Conservation (phyloP, 1,140 invertebrate genomes). For the Euura lappo region DNA sequence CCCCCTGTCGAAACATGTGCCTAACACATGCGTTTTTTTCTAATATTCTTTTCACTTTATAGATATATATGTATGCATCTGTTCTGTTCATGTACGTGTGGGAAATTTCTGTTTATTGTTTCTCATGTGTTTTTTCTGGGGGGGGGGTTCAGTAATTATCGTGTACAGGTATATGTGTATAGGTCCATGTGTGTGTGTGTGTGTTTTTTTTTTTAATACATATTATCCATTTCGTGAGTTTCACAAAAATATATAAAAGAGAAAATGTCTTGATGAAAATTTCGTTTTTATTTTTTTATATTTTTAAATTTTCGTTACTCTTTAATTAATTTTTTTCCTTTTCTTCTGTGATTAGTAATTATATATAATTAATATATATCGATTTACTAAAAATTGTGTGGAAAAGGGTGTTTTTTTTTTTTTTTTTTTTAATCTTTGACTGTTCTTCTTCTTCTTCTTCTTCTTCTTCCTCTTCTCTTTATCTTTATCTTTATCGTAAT, state of each 20-base stretch:
- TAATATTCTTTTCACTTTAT: slow-evolving; percentile 15
- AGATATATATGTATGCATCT: too few species aligned
- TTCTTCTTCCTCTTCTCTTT: slow-evolving; percentile 21
- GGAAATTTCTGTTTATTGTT: too few species aligned
- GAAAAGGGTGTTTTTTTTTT: slow-evolving; percentile 49
- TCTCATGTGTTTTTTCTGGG: background rate
- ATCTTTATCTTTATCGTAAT: slow-evolving; percentile 11
- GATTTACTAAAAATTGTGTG: slow-evolving; percentile 46
- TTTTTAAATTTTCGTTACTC: too few species aligned
- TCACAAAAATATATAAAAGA: slow-evolving; percentile 63
- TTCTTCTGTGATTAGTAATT: slow-evolving; percentile 38
- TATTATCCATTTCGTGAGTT: slow-evolving; percentile 57
- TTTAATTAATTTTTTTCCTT: background rate
- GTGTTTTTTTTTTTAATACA: slow-evolving; percentile 26
- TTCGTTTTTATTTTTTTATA: too few species aligned
- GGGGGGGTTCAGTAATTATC: background rate
- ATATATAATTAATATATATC: slow-evolving; percentile 24
- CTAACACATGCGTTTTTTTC: slow-evolving; percentile 34
- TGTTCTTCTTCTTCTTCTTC: slow-evolving; percentile 16
- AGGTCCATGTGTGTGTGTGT: slow-evolving; percentile 32
- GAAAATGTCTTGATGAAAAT: slow-evolving; percentile 41
- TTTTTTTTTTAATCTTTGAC: slow-evolving; percentile 26
- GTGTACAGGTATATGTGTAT: slow-evolving; percentile 11
- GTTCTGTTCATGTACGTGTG: too few species aligned
- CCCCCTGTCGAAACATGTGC: background rate